Percentiles rank a stretch among this genome's conserved stretches.
Evolutionary conservation across 1,140 invertebrate genomes (phyloP).

Genomic region (Bicyclus anynana): DNA sequence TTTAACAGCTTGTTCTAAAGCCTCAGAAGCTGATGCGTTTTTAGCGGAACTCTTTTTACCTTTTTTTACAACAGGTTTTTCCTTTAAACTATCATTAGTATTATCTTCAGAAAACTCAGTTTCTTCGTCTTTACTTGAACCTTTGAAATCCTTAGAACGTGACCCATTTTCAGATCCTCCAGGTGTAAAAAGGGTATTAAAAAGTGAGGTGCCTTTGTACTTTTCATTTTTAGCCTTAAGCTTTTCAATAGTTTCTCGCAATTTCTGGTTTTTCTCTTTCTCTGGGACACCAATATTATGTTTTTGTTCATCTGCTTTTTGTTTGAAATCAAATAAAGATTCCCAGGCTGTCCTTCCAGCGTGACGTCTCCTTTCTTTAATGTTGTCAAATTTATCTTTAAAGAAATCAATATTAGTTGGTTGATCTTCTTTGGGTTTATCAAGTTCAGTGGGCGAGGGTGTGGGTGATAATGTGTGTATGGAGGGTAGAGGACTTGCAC

Average conservation of each 20-base stretch:
- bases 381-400: slow-evolving; percentile 81
- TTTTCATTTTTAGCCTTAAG: slow-evolving; percentile 81
- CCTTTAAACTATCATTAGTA: slow-evolving; percentile 39
- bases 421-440: slow-evolving; percentile 36
- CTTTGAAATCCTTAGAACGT: slow-evolving; percentile 37
- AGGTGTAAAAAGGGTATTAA: slow-evolving; percentile 50
- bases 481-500: slow-evolving; percentile 64
- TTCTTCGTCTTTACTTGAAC: slow-evolving; percentile 44
- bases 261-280: slow-evolving; percentile 79
- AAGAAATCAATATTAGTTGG: slow-evolving; percentile 58
- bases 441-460: slow-evolving; percentile 45
- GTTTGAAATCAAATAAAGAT: slow-evolving; percentile 58
- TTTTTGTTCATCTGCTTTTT: slow-evolving; percentile 56
- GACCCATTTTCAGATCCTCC: slow-evolving; percentile 34
- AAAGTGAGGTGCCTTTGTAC: slow-evolving; percentile 66
- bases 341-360: slow-evolving; percentile 67
- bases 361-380: slow-evolving; percentile 81
- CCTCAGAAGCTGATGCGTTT: slow-evolving; percentile 83
- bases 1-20: slow-evolving; percentile 90
- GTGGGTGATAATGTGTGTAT: slow-evolving; percentile 64
- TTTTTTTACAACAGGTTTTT: slow-evolving; percentile 48
- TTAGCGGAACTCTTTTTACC: slow-evolving; percentile 62
- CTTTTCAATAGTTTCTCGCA: slow-evolving; percentile 81
- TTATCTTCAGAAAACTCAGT: slow-evolving; percentile 34
- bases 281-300: slow-evolving; percentile 50